Conservation (phyloP, 2,113 vertebrate species). For the Odobenus rosmarus region DNA sequence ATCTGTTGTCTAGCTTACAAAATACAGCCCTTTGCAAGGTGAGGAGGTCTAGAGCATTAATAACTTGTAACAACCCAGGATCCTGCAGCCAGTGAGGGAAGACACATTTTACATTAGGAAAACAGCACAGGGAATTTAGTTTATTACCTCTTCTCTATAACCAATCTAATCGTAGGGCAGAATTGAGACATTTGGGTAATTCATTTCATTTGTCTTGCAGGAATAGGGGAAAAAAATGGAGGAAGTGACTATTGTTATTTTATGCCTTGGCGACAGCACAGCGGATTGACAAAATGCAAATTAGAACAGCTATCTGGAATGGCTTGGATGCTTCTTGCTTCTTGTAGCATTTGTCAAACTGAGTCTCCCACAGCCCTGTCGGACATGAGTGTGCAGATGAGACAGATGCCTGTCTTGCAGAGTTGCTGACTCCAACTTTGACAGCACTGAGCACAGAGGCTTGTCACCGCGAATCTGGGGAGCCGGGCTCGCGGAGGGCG, state of each 20-base stretch:
- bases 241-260: neutral
- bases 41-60: neutral
- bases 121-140: neutral
- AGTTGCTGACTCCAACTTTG: neutral
- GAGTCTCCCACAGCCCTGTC: neutral
- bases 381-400: neutral
- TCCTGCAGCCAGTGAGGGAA: neutral
- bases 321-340: neutral
- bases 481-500: rapidly evolving
- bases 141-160: neutral
- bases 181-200: neutral
- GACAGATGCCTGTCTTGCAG: neutral
- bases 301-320: neutral
- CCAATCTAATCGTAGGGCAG: neutral
- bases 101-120: neutral
- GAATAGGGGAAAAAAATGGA: neutral
- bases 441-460: neutral
- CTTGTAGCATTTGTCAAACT: neutral
- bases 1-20: neutral
- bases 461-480: neutral
- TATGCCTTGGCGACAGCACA: neutral
- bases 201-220: conserved; percentile 6
- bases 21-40: neutral
- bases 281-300: neutral
- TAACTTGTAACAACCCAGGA: neutral